Evolutionary conservation across 2,888 invertebrate genomes (phyloP).

Genomic region (Alloscopus bannaensis): DNA sequence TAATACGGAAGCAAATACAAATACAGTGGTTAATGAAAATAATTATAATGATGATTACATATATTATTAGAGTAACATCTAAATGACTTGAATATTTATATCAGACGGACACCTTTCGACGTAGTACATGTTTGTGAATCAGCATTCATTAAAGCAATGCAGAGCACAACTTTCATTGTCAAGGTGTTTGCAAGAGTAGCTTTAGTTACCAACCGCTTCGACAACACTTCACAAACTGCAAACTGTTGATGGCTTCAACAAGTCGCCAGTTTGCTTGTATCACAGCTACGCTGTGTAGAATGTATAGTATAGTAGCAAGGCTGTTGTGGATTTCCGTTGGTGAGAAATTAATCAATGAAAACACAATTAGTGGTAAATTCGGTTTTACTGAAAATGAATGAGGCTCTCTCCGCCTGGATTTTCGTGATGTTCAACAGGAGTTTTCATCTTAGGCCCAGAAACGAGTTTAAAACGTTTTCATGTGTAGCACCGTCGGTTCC

Average conservation of each 20-base stretch:
- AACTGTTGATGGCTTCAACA: conserved; percentile 5
- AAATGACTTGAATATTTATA: conserved; percentile 62
- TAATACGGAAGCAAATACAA: conserved; percentile 37
- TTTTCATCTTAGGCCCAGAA: conserved; percentile 8
- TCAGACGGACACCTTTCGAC: conserved; percentile 46
- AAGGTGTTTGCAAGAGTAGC: not conserved
- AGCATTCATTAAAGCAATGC: not conserved
- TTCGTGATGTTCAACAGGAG: not conserved
- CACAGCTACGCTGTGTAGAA: too few relatives aligned
- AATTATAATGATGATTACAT: conserved; percentile 37
- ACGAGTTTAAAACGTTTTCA: conserved; percentile 15
- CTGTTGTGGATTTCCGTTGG: too few relatives aligned
- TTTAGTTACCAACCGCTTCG: too few relatives aligned
- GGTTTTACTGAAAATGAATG: too few relatives aligned
- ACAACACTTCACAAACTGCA: too few relatives aligned
- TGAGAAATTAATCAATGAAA: too few relatives aligned
- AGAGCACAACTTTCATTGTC: not conserved
- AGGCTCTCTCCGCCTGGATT: too few relatives aligned
- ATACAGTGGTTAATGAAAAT: conserved; percentile 54
- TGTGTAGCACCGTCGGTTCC: conserved; percentile 57
- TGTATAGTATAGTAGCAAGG: too few relatives aligned
- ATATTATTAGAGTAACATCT: conserved; percentile 34
- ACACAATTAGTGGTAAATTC: too few relatives aligned
- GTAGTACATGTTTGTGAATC: not conserved
- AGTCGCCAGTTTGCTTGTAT: not conserved